phyloP scores from a whole-genome alignment of 2,797 vertebrate species.

The Chiloscyllium punctatum region DNA sequence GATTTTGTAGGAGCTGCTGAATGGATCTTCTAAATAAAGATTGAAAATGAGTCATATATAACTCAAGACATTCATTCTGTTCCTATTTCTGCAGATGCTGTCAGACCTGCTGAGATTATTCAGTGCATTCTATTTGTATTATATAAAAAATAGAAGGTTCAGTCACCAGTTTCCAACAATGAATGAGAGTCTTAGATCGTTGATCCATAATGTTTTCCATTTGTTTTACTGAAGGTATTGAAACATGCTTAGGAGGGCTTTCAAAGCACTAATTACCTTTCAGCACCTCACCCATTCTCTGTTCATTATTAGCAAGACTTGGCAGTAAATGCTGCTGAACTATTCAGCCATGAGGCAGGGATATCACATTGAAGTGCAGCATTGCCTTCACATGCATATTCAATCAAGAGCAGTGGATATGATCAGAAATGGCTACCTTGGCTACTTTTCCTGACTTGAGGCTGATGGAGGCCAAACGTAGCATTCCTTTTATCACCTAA shows the following conservation, averaged over 20 bases:
- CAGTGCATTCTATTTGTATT: too few relatives aligned
- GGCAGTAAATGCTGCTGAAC: background rate
- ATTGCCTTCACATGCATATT: background rate
- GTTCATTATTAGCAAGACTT: background rate
- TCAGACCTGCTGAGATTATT: too few relatives aligned
- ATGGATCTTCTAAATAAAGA: background rate
- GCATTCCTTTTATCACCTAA: background rate
- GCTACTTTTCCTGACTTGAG: background rate
- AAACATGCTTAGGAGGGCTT: background rate
- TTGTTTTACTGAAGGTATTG: background rate
- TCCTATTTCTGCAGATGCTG: too few relatives aligned
- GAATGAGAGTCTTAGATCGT: background rate
- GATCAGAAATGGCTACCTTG: background rate
- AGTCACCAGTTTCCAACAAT: background rate
- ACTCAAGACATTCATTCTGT: too few relatives aligned
- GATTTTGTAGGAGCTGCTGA: background rate
- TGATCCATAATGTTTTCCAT: background rate
- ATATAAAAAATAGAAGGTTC: background rate
- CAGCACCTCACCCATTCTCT: background rate
- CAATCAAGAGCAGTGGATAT: background rate
- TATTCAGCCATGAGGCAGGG: background rate
- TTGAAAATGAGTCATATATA: background rate
- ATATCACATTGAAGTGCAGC: background rate
- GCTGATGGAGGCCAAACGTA: background rate
- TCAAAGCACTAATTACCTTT: background rate